Evolutionary conservation across 2,113 vertebrate species (phyloP), one percentile per base, ranked within the genome.

Genomic region (Electrona antarctica): DNA sequence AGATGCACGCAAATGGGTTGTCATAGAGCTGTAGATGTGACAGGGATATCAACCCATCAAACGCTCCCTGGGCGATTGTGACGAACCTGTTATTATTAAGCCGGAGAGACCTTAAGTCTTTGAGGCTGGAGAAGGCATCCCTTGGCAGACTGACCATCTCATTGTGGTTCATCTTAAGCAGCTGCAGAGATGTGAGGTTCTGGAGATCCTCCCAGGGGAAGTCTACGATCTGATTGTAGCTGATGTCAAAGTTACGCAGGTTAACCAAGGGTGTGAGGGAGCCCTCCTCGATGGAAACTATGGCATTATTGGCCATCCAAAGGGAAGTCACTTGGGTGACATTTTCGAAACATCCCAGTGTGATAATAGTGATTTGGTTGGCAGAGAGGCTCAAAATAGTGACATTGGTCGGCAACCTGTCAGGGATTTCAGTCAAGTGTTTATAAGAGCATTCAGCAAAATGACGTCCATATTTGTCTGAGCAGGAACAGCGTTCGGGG

Each of bases 161-260:
- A 33, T 99, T 99, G 83, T 99, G 94, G 92, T 98, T 97, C 96
- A 99, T 96, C 89, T 97, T 99, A 57, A 99, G 86, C 77, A 99
- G 77, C 78, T 96, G 95, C 61, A 99, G 92, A 6, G 91, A 90
- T 0, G 94, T 95, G 46, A 98, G 93, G 86, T 96, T 97, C 67
- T 88, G 84, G 68, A 99, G 92, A 79, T 99, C 98, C 60, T 83
- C 92, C 98, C 98, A 99, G 0, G 98, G 97, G 71, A 99, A 99
- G 69, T 94, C 90, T 0, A 75, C 87, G 0, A 99, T 93, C 78
- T 91, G 94, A 85, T 99, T 99, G 91, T 98, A 79, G 88, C 97
- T 98, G 67, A 99, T 77, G 89, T 99, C 98, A 12, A 99, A 92
- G 89, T 99, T 98, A 57, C 92, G 95, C n/a, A 99, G 93, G 66